Conservation (phyloP, 2,888 invertebrate genomes). For the Hyalella azteca region DNA sequence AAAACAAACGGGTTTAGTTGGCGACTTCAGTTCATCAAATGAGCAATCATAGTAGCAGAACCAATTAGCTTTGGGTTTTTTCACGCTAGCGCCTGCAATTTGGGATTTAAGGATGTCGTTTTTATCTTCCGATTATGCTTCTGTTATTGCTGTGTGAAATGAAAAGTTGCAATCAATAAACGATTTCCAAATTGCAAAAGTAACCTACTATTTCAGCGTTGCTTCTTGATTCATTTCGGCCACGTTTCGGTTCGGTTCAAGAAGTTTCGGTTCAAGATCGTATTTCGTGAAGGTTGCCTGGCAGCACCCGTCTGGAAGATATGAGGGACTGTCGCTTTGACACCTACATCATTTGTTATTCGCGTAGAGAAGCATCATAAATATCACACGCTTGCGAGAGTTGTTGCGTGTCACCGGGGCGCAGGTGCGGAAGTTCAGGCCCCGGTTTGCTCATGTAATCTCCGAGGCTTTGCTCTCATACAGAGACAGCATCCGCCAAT, state of each 20-base stretch:
- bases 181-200: too few relatives aligned
- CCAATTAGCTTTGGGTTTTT: conserved; percentile 5
- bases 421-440: not conserved
- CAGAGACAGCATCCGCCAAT: conserved; percentile 29
- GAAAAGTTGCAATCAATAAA: not conserved
- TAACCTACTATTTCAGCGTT: too few relatives aligned
- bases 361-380: not conserved
- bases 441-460: not conserved
- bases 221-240: too few relatives aligned
- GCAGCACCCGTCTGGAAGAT: too few relatives aligned
- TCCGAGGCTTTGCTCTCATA: conserved; percentile 4
- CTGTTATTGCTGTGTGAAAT: conserved; percentile 11
- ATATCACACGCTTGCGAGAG: not conserved
- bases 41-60: not conserved
- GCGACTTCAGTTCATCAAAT: too few relatives aligned
- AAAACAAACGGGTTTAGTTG: too few relatives aligned
- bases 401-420: not conserved
- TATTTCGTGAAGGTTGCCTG: too few relatives aligned
- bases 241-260: too few relatives aligned
- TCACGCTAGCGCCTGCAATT: not conserved
- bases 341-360: not conserved
- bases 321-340: not conserved
- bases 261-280: too few relatives aligned
- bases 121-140: not conserved
- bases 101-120: not conserved